Evolutionary conservation across 2,797 vertebrate genomes (phyloP).

Genomic region (Zenarchopterus dispar): DNA sequence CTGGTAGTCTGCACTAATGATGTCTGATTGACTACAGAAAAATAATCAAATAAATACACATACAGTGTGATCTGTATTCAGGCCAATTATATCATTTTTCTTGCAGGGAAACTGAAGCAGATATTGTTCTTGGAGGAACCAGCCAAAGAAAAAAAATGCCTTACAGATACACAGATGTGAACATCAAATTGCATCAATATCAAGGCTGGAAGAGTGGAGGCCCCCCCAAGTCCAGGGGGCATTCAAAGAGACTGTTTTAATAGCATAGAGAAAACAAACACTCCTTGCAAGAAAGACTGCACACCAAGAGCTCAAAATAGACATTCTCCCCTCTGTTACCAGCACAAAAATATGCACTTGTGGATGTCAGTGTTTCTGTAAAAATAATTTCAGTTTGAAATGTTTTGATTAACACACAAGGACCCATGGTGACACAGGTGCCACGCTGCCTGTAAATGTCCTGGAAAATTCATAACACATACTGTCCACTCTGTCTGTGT

Average conservation of each 20-base stretch:
- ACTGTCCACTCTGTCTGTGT: no score
- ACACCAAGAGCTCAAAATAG: slow-evolving; percentile 56
- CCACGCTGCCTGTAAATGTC: no score
- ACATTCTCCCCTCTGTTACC: slow-evolving; percentile 1
- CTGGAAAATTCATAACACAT: no score
- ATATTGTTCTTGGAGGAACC: slow-evolving; percentile 59
- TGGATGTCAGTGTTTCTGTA: slow-evolving; percentile 13
- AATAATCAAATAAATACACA: neutral
- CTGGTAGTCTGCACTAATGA: slow-evolving; percentile 35
- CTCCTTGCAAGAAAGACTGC: slow-evolving; percentile 42
- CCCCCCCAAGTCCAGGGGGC: slow-evolving; percentile 47
- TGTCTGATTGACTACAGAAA: slow-evolving; percentile 29
- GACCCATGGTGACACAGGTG: neutral
- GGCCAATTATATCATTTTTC: slow-evolving; percentile 50
- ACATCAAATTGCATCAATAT: slow-evolving; percentile 75
- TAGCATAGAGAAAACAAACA: slow-evolving; percentile 63
- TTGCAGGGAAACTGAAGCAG: slow-evolving; percentile 39
- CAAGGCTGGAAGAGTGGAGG: slow-evolving; percentile 54
- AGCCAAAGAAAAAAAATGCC: slow-evolving; percentile 48
- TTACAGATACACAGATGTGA: slow-evolving; percentile 69
- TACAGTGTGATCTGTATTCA: slow-evolving; percentile 15
- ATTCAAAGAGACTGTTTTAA: slow-evolving; percentile 71
- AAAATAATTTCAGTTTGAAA: slow-evolving; percentile 27
- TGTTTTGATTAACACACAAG: slow-evolving; percentile 21
- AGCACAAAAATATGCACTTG: slow-evolving; percentile 10